A percentile compares a stretch with the other conserved stretches of the same genome.
Conservation (phyloP, 2,888 invertebrate genomes). For the Baronia brevicornis region DNA sequence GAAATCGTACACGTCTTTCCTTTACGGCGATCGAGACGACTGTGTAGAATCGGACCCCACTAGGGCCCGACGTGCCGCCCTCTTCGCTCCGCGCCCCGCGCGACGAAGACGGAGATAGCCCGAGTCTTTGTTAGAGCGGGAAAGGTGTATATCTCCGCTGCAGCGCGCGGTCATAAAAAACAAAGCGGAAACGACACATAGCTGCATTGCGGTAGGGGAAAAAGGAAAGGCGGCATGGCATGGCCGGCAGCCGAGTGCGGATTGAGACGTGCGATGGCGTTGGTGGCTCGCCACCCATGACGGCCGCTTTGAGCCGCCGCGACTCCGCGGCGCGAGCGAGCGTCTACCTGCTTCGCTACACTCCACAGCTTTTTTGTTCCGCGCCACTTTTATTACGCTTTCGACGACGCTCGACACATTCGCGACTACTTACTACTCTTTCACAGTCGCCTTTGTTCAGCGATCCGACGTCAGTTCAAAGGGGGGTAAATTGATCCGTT, state of each 20-base stretch:
- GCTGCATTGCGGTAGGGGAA: slow-evolving; percentile 74
- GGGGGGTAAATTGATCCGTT: slow-evolving; percentile 62
- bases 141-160: slow-evolving; percentile 66
- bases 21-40: slow-evolving; percentile 57
- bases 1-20: slow-evolving; percentile 42
- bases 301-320: slow-evolving; percentile 67
- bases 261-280: slow-evolving; percentile 75
- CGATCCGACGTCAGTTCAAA: slow-evolving; percentile 51
- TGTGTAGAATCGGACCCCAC: slow-evolving; percentile 65
- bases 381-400: slow-evolving; percentile 69
- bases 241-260: slow-evolving; percentile 70
- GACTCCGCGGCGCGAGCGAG: slow-evolving; percentile 37
- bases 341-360: slow-evolving; percentile 41
- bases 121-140: slow-evolving; percentile 53
- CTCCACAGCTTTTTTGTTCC: slow-evolving; percentile 57
- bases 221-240: slow-evolving; percentile 68
- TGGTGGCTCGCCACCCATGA: slow-evolving; percentile 74
- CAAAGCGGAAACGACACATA: slow-evolving; percentile 74
- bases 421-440: slow-evolving; percentile 63
- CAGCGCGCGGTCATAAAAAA: slow-evolving; percentile 67
- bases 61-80: slow-evolving; percentile 38
- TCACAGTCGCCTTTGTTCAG: slow-evolving; percentile 60
- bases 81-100: slow-evolving; percentile 42
- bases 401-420: slow-evolving; percentile 62
- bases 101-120: slow-evolving; percentile 47